Evolutionary conservation across 2,888 invertebrate species (phyloP), one percentile per base, ranked within the genome.

Genomic region (Campoplex nolae): DNA sequence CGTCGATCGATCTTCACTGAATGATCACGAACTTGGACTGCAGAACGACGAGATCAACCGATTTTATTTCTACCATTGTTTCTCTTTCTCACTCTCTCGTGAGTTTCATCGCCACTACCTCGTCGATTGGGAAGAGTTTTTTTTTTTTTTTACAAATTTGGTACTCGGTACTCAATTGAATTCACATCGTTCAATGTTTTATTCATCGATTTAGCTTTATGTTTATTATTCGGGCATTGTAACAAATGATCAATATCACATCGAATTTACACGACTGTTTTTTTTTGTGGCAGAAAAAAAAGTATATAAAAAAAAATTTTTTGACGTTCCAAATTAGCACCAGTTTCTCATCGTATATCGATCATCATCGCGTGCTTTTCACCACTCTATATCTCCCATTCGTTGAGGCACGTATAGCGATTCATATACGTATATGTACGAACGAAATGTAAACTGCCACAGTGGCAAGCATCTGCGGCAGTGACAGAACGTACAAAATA

Each of bases 21-120:
- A 82, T 84, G 87, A 87, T 87, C 87, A 87, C 87, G 87, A 87
- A 84, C 87, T 79, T 76, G 84, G 87, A 87, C 87, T 85, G 76
- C 82, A 75, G 67, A 84, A 87, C 82, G 84, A 85, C 56, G 18
- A 75, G 81, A 82, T 71, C 81, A 81, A 76, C 78, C 78, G 45
- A 80, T 84, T 84, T 81, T 70, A 58, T 70, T 84, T 79, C 67
- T 42, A 56, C 65, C 78, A 58, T 81, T 28, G 54, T 81, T 84
- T 68, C 74, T 74, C 42, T 83, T 58, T 32, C 35, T 62, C 54
- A 7, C 11, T 62, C 56, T 65, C 56, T 32, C 58, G 35, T 65
- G 42, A 38, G 35, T 38, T 13, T 56, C 58, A 42, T 84, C 74
- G 78, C 62, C 67, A 75, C 23, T 23, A 23, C 67, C 76, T 11